Conservation (phyloP, 2,888 invertebrate genomes). For the Cephus rjabovi region DNA sequence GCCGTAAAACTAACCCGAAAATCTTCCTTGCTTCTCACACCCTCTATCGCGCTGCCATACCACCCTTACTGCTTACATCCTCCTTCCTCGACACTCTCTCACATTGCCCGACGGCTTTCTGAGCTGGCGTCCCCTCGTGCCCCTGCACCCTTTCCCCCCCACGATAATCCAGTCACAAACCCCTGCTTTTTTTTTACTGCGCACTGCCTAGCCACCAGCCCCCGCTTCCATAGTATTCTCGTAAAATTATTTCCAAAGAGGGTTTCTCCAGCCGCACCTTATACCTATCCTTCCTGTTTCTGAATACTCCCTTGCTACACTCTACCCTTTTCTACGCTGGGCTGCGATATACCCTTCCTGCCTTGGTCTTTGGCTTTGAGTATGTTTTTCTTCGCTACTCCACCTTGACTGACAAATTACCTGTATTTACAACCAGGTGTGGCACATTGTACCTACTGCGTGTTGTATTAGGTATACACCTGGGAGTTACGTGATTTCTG, state of each 20-base stretch:
- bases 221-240: constrained; percentile 34
- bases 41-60: constrained; percentile 22
- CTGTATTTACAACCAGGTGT: neutral
- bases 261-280: constrained; percentile 14
- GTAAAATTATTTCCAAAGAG: constrained; percentile 44
- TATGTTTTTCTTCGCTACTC: constrained; percentile 9
- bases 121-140: neutral
- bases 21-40: constrained; percentile 23
- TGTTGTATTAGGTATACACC: neutral
- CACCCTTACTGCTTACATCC: constrained; percentile 23
- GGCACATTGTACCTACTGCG: neutral
- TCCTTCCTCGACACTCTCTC: constrained; percentile 17
- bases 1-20: constrained; percentile 32
- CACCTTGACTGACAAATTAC: neutral
- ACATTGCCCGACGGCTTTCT: constrained; percentile 17
- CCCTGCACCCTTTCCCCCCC: constrained; percentile 7
- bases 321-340: neutral
- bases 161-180: constrained; percentile 53
- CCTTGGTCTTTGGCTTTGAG: neutral
- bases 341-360: neutral
- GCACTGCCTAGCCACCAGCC: constrained; percentile 31
- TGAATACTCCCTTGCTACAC: neutral
- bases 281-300: neutral
- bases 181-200: constrained; percentile 40
- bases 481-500: neutral